Base-by-base conservation (phyloP, 2,888 invertebrate species). In the Anagyrus pseudococci region DNA sequence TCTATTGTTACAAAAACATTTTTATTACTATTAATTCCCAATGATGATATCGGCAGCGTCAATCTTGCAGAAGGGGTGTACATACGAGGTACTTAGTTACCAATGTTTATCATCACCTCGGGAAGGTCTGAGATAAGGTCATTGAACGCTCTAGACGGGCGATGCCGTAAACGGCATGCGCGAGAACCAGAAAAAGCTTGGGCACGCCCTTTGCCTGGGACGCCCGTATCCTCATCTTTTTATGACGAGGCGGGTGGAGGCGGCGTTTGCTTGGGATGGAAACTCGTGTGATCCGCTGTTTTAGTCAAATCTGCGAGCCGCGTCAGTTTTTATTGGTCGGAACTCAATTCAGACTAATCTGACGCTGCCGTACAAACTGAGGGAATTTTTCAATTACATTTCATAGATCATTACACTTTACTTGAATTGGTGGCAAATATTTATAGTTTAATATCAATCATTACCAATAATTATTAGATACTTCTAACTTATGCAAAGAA, bases 281-380 rank as follows among this genome's bases (percentile, higher is more conserved):
- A 90, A 82, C 88, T 84, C 87, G 84, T 81, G 84, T 85, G 86
- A 86, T 86, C 86, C 82, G 90, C 90, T 73, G 65, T 89, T 89
- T 90, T 80, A 91, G 91, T 88, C 79, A 82, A 87, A 90, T 90
- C 83, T 89, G 89, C 87, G 85, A 88, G 89, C 85, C 88, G 85
- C 81, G 69, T 74, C 57, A 64, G 56, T 59, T 59, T 48, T 40
- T 78, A n/a, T 69, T 68, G 33, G 75, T 81, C 83, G 88, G 82
- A 90, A 90, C 91, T 90, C 90, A 89, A 91, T 91, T 90, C 90
- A 90, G 90, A 91, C 90, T 91, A 91, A 84, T 90, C 89, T 90
- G 86, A 85, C 83, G 84, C 87, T 88, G 88, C 85, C 85, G 82
- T 81, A 80, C 13, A 20, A 47, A 72, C 76, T 79, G 79, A 79